A percentile compares a stretch with the other conserved stretches of the same genome.
phyloP scores from a whole-genome alignment of 2,113 vertebrate genomes.

The Nibea coibor region DNA sequence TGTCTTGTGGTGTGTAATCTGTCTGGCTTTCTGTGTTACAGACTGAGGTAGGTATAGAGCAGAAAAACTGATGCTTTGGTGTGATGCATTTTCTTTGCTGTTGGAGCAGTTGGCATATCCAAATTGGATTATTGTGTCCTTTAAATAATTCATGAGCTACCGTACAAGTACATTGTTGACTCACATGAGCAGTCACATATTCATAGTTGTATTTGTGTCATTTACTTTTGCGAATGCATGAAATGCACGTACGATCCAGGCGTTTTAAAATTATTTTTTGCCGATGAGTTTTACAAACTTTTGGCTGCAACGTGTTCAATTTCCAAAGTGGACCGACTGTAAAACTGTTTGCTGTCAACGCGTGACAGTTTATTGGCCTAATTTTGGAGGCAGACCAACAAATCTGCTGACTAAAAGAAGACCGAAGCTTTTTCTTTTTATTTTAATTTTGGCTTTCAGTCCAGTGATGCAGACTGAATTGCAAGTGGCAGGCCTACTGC shows the following conservation, averaged over 20 bases:
- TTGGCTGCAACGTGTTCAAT: constrained; percentile 16
- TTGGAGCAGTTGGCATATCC: neutral
- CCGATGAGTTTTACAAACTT: neutral
- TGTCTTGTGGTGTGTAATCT: constrained; percentile 40
- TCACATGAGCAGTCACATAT: neutral
- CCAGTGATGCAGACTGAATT: constrained; percentile 25
- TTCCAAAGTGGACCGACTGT: constrained; percentile 57
- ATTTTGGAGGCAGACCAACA: constrained; percentile 59
- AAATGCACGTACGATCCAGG: neutral
- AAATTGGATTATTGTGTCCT: neutral
- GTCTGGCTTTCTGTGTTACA: constrained; percentile 30
- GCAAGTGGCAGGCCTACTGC: neutral
- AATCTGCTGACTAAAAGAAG: constrained; percentile 63
- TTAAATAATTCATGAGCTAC: neutral
- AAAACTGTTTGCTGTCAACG: constrained; percentile 55
- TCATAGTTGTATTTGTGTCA: neutral
- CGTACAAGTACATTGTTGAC: neutral
- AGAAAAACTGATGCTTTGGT: constrained; percentile 7
- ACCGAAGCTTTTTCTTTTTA: neutral
- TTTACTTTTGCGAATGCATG: neutral
- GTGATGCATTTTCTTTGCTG: neutral
- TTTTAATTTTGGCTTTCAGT: constrained; percentile 1
- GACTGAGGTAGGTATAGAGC: neutral
- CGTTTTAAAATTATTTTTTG: neutral
- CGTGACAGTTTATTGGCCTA: constrained; percentile 67